Evolutionary conservation across 2,113 vertebrate species (phyloP).

Genomic region (Chaetorhynchus papuensis): DNA sequence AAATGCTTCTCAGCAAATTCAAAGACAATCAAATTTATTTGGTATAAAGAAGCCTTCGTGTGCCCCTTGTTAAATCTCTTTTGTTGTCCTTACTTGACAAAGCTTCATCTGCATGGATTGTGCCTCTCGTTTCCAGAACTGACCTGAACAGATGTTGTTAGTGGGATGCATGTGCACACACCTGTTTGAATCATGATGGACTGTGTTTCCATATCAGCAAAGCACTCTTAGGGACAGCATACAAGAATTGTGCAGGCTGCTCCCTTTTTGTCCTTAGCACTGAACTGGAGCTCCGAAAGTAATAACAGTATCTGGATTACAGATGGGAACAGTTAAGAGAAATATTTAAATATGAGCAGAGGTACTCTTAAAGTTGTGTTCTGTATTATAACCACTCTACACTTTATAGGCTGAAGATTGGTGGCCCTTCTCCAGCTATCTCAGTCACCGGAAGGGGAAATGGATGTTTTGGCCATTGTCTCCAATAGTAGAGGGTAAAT

Average conservation of each 20-base stretch:
- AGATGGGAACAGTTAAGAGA: neutral
- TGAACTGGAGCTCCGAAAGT: neutral
- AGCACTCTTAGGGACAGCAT: fast-evolving
- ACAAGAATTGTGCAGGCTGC: neutral
- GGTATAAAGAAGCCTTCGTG: neutral
- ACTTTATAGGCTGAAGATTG: neutral
- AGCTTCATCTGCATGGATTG: neutral
- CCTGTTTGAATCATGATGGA: neutral
- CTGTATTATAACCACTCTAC: neutral
- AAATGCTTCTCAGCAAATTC: neutral
- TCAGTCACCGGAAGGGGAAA: neutral
- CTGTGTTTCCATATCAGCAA: neutral
- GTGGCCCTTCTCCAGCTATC: neutral
- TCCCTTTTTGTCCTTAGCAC: neutral
- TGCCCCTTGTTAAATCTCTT: neutral
- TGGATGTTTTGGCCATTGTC: neutral
- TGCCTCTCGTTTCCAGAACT: neutral
- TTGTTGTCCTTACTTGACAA: neutral
- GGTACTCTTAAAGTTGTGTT: neutral
- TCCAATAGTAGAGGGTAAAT: neutral
- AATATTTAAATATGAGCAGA: neutral
- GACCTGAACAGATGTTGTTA: neutral
- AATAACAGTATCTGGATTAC: neutral
- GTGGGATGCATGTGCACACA: neutral
- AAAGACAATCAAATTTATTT: neutral